These are phyloP conservation scores for Acanthosepion pharaonis DNA, from an alignment of 2,888 invertebrate genomes.

Conservation along the genomic window DNA sequence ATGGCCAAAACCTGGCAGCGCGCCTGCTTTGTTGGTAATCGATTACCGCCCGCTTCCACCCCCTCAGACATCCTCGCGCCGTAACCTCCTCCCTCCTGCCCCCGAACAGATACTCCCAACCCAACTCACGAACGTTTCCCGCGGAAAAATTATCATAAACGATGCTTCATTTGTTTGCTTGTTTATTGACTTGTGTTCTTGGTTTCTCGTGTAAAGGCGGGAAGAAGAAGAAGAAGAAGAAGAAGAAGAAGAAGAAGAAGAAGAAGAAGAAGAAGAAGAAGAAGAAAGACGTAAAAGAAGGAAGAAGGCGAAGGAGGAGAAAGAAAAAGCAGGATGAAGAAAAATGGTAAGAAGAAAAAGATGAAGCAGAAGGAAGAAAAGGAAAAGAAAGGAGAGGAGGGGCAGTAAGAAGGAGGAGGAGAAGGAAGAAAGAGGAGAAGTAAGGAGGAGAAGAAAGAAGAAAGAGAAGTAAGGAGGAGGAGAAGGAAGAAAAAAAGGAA, in stretches of 20 bases:
- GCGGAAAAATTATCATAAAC: slow-evolving; percentile 49
- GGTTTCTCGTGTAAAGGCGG: too few species aligned
- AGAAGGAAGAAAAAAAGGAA: neutral
- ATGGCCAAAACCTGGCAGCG: neutral
- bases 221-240: neutral
- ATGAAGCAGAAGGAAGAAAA: too few species aligned
- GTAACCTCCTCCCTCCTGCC: neutral
- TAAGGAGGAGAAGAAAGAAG: too few species aligned
- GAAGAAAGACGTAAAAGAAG: neutral
- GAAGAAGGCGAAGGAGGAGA: too few species aligned
- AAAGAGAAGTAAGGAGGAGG: neutral
- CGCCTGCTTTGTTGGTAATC: neutral
- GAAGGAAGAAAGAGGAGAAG: too few species aligned
- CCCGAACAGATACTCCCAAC: neutral
- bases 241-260: slow-evolving; percentile 25
- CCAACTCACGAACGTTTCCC: slow-evolving; percentile 39
- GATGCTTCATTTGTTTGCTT: neutral
- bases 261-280: slow-evolving; percentile 33
- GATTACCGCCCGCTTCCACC: neutral
- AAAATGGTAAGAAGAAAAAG: too few species aligned
- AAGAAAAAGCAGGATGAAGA: too few species aligned
- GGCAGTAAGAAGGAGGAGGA: too few species aligned
- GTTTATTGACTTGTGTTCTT: neutral
- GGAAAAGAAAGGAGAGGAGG: too few species aligned
- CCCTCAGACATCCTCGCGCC: neutral